Conservation (phyloP, 2,113 vertebrate species). For the Arvicanthis niloticus region DNA sequence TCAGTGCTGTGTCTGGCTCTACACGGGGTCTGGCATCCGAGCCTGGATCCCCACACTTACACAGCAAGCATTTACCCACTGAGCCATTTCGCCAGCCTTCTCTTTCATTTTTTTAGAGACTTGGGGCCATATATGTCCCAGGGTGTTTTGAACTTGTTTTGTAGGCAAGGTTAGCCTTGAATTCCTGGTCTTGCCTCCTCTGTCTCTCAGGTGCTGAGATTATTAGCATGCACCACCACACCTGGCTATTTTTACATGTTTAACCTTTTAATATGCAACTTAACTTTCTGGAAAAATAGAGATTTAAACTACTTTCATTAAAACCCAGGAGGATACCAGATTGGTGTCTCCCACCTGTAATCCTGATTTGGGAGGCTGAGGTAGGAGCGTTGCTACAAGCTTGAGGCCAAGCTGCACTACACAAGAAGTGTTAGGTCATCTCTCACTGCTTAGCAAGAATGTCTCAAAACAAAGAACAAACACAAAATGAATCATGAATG, state of each 20-base stretch:
- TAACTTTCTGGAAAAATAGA: background rate
- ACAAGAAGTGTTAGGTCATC: background rate
- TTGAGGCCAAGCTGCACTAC: background rate
- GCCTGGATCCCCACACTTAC: background rate
- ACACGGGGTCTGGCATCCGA: background rate
- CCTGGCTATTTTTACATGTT: background rate
- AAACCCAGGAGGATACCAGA: background rate
- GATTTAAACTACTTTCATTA: background rate
- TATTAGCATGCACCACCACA: background rate
- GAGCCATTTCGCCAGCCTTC: too few species aligned
- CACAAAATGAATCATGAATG: background rate
- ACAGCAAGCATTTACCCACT: background rate
- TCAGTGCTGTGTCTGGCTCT: background rate
- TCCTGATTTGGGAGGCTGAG: background rate
- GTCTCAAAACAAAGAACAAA: background rate
- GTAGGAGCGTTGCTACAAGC: background rate
- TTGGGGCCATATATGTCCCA: background rate
- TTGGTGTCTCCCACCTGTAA: background rate
- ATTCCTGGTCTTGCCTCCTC: background rate
- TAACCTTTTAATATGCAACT: background rate
- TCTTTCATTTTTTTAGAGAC: background rate
- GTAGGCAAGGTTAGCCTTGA: background rate
- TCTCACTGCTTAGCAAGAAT: background rate
- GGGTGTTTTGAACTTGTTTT: background rate
- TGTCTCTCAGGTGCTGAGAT: background rate